Base-by-base conservation (phyloP, 2,888 invertebrate species). In the Prenolepis imparis region DNA sequence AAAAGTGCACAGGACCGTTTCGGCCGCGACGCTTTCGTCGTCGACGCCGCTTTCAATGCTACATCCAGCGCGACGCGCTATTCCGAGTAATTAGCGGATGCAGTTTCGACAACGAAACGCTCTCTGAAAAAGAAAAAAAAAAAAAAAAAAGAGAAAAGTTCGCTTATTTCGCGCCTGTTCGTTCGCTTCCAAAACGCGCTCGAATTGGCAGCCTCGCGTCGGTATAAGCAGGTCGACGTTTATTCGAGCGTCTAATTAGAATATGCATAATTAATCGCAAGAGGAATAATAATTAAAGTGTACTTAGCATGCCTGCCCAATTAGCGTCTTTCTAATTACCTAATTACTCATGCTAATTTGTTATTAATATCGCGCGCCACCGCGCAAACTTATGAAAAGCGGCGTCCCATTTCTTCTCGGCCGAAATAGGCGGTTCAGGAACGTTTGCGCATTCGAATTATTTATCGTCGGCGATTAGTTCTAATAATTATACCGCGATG, bases 271-370 rank as follows among this genome's bases (percentile, higher is more conserved):
- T 85, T 85, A 84, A 84, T 84, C 59, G 80, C n/a, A 57, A 24
- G 82, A 68, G 87, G 86, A 90, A 90, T 84, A 85, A 87, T 89
- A 86, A 90, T 89, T 90, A 84, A 87, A 86, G 84, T 86, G 86
- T 86, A 85, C 88, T 89, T 86, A 88, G 73, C 70, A 44, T 80
- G 75, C 82, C 67, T 59, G 70, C 59, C 86, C 84, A 90, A 90
- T 91, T 91, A 90, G 87, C 85, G 88, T 84, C 90, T 90, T 90
- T 90, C 87, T 89, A 88, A 90, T 90, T 89, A 84, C 87, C 86
- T 87, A 87, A 90, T 89, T 91, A 90, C 86, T 89, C 87, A 89
- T 87, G 88, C 74, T 90, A 90, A 91, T 90, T 85, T 85, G 81
- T 89, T 88, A 88, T 88, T 89, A 90, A 90, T 90, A 86, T 84